Conservation (phyloP, 2,113 vertebrate genomes). For the Neogobius melanostomus region DNA sequence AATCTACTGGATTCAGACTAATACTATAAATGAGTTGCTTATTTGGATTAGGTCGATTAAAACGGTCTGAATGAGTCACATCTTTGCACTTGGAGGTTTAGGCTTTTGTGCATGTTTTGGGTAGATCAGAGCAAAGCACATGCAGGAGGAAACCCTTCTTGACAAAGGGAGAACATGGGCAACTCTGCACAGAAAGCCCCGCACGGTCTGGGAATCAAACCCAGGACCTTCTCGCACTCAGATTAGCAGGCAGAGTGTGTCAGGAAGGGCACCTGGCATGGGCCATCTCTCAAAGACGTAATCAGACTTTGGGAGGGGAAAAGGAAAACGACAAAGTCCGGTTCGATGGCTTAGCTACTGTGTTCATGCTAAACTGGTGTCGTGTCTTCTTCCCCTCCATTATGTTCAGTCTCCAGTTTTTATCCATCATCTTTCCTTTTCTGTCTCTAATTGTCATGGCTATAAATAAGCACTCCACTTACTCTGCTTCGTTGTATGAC, state of each 20-base stretch:
- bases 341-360: not conserved
- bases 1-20: not conserved
- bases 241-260: too few species aligned
- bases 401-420: slow-evolving; percentile 18
- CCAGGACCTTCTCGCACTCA: too few species aligned
- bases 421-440: not conserved
- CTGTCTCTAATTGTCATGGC: not conserved
- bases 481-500: not conserved
- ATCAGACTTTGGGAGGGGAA: too few species aligned
- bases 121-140: too few species aligned
- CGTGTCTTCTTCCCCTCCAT: slow-evolving; percentile 15
- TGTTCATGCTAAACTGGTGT: not conserved
- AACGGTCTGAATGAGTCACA: not conserved
- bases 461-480: not conserved
- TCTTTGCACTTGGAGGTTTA: too few species aligned
- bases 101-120: too few species aligned
- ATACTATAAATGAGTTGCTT: not conserved
- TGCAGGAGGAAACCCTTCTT: too few species aligned
- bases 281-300: too few species aligned
- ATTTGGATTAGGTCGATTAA: not conserved
- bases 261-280: too few species aligned
- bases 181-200: too few species aligned
- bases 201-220: too few species aligned
- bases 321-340: not conserved
- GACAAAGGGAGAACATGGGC: too few species aligned